Percentiles rank a stretch among this genome's conserved stretches.
These are phyloP conservation scores for Bombylius discolor DNA, from an alignment of 2,888 invertebrate genomes.

Conservation along the genomic window DNA sequence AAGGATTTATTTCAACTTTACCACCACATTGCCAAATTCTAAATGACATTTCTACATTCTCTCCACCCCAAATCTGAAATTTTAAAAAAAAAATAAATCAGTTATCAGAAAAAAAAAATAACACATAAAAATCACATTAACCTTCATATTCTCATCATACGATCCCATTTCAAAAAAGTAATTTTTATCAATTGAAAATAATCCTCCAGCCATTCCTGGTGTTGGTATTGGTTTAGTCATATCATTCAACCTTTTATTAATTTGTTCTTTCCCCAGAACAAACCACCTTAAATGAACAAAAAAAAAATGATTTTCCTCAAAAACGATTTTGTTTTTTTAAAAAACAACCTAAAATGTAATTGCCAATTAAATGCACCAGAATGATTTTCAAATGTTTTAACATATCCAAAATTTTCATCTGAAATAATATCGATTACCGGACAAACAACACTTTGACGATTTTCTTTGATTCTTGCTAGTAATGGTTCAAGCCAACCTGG, in stretches of 20 bases:
- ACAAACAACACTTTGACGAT: slow-evolving; percentile 28
- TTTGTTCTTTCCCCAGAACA: slow-evolving; percentile 46
- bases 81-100: neutral
- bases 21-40: slow-evolving; percentile 95
- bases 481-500: slow-evolving; percentile 68
- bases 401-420: slow-evolving; percentile 91
- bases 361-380: slow-evolving; percentile 99
- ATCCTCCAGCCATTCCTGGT: slow-evolving; percentile 87
- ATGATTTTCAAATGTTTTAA: slow-evolving; percentile 78
- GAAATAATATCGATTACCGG: slow-evolving; percentile 91
- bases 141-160: slow-evolving; percentile 82
- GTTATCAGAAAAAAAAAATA: neutral
- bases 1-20: slow-evolving; percentile 77
- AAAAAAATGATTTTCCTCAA: neutral
- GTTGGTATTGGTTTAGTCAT: slow-evolving; percentile 63
- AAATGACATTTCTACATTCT: slow-evolving; percentile 94
- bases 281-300: slow-evolving; percentile 42
- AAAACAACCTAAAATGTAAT: slow-evolving; percentile 55
- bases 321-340: neutral
- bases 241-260: slow-evolving; percentile 54
- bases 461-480: slow-evolving; percentile 41
- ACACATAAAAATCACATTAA: slow-evolving; percentile 13
- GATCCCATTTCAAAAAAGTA: slow-evolving; percentile 81
- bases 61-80: slow-evolving; percentile 83
- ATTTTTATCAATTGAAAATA: slow-evolving; percentile 68